These are phyloP conservation scores for Acleris literana DNA, from an alignment of 2,888 invertebrate genomes.

Conservation along the genomic window DNA sequence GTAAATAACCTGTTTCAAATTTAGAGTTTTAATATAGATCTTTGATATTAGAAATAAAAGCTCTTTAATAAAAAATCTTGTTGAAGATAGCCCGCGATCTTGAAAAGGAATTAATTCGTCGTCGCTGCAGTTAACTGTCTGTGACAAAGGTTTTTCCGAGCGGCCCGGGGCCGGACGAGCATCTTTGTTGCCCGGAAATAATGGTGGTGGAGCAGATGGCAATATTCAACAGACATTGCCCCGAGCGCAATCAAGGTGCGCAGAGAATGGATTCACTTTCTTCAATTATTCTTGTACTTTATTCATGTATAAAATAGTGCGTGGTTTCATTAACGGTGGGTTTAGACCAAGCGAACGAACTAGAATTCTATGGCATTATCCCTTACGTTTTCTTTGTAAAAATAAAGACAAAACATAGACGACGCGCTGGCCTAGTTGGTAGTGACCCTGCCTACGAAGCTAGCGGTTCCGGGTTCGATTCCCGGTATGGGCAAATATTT, in stretches of 20 bases:
- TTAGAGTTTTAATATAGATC: background rate
- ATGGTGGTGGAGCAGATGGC: conserved; percentile 54
- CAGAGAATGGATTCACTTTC: conserved; percentile 10
- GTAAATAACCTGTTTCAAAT: background rate
- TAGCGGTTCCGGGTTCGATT: too few relatives aligned
- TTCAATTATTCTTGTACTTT: background rate
- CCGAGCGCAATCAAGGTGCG: conserved; percentile 29
- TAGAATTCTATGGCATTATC: too few relatives aligned
- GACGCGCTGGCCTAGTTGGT: too few relatives aligned
- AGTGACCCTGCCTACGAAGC: too few relatives aligned
- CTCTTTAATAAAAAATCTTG: conserved; percentile 37
- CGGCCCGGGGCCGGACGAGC: conserved; percentile 49
- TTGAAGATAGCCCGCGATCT: conserved; percentile 39
- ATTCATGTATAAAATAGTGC: too few relatives aligned
- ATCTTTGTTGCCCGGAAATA: conserved; percentile 62
- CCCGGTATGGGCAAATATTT: too few relatives aligned
- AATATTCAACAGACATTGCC: conserved; percentile 41
- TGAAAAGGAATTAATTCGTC: conserved; percentile 61
- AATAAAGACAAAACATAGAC: too few relatives aligned
- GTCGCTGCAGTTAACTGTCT: conserved; percentile 67
- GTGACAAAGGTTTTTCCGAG: conserved; percentile 64
- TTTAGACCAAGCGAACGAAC: too few relatives aligned
- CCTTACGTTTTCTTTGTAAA: too few relatives aligned
- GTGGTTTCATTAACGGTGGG: too few relatives aligned
- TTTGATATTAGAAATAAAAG: background rate